Percentiles rank a stretch among this genome's conserved stretches.
Evolutionary conservation across 1,140 invertebrate genomes (phyloP).

Genomic region (Cylas formicarius): DNA sequence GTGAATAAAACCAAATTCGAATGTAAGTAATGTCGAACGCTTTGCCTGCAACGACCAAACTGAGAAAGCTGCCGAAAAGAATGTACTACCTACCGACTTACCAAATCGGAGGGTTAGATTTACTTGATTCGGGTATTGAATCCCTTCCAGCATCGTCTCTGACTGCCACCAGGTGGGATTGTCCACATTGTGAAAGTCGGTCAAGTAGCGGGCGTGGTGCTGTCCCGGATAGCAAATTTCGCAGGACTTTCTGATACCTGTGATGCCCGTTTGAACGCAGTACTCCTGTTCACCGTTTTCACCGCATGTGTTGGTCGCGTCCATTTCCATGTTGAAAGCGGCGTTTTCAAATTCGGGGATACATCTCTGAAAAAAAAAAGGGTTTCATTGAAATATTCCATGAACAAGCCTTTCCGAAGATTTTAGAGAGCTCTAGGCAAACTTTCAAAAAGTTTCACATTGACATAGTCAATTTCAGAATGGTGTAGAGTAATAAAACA

Average conservation of each 20-base stretch:
- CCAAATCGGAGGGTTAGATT: constrained; percentile 87
- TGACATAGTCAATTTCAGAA: too few species aligned
- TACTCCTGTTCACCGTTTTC: constrained; percentile 66
- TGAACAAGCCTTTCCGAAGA: too few species aligned
- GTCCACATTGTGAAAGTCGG: constrained; percentile 81
- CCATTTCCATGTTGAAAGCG: constrained; percentile 78
- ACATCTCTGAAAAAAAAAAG: constrained; percentile 65
- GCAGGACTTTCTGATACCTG: constrained; percentile 53
- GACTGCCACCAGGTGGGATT: constrained; percentile 98
- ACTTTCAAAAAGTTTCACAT: too few species aligned
- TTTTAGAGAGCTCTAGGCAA: too few species aligned
- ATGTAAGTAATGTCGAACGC: constrained; percentile 96
- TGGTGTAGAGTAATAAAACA: too few species aligned
- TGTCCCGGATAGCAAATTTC: constrained; percentile 55
- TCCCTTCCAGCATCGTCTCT: constrained; percentile 92
- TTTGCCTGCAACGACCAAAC: constrained; percentile 67
- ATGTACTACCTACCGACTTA: constrained; percentile 47
- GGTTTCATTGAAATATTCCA: too few species aligned
- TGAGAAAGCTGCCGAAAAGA: not conserved
- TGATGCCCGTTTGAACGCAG: constrained; percentile 79
- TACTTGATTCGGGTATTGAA: constrained; percentile 86
- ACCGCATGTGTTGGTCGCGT: constrained; percentile 95
- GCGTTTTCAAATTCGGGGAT: constrained; percentile 95
- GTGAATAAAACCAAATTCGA: constrained; percentile 85
- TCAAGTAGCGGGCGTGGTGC: constrained; percentile 73